These are phyloP conservation scores for Pogonophryne albipinna DNA, from an alignment of 2,797 vertebrate genomes.

Conservation along the genomic window DNA sequence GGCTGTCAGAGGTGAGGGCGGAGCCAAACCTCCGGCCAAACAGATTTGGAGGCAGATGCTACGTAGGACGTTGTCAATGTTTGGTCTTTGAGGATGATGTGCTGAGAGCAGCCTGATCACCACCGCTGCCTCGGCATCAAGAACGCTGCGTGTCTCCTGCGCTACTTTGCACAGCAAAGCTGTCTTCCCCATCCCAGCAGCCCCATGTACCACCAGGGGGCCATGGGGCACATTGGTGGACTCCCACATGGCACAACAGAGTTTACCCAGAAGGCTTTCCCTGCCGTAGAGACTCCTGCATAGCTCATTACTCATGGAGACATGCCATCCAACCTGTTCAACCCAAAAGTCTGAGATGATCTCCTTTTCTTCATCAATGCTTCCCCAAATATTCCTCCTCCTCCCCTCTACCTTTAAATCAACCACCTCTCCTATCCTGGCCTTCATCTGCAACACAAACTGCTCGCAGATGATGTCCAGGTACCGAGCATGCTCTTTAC, in stretches of 20 bases:
- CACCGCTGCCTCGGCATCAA: constrained; percentile 69
- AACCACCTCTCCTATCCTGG: constrained; percentile 61
- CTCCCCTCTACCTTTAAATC: not conserved
- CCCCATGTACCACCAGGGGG: constrained; percentile 82
- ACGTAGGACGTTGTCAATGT: constrained; percentile 79
- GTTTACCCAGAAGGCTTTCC: constrained; percentile 79
- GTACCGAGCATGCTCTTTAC: constrained; percentile 84
- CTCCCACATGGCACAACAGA: constrained; percentile 79
- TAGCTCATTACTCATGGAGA: constrained; percentile 56
- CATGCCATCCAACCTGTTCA: constrained; percentile 81
- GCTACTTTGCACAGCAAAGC: constrained; percentile 84
- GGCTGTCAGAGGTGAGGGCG: constrained; percentile 68
- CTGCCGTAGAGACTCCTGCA: constrained; percentile 77
- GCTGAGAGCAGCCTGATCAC: constrained; percentile 82
- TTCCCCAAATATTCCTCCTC: constrained; percentile 34
- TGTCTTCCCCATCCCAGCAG: constrained; percentile 86
- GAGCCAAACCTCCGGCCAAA: constrained; percentile 76
- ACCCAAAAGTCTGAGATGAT: constrained; percentile 50
- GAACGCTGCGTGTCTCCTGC: constrained; percentile 64
- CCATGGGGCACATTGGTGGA: constrained; percentile 61
- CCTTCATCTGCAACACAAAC: constrained; percentile 84
- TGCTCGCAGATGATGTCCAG: constrained; percentile 84
- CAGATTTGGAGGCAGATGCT: constrained; percentile 85
- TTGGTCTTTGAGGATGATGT: constrained; percentile 75
- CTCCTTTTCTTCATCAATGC: not conserved